Evolutionary conservation across 2,113 vertebrate genomes (phyloP), one percentile per base, ranked within the genome.

Genomic region (Gorsachius goisagi): DNA sequence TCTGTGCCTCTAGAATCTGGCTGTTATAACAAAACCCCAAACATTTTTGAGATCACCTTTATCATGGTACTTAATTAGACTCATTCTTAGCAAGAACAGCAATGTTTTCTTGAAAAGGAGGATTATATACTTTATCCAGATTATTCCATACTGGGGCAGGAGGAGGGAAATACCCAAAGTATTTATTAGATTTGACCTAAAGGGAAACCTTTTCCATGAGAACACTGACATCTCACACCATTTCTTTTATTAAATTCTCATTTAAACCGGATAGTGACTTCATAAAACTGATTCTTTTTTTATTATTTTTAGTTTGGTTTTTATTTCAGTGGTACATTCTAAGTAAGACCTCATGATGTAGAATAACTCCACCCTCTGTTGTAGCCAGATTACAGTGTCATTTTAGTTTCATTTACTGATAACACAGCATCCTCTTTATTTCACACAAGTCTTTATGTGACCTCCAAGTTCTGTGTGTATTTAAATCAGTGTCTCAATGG

Each of bases 11-110:
- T 4, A 88, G 17, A 66, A 69, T 6, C 3, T 74, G 5, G 4
- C 24, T 79, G 22, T 56, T 69, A 17, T 26, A n/a, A 60, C 9
- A 69, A 79, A 85, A 14, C 4, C 3, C 9, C 33, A 68, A 73
- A 59, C 39, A 53, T 1, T 0, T n/a, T 73, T 1, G 1, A 44
- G 20, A 19, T 32, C 35, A 58, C 9, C 9, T 10, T 2, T n/a
- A 44, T 17, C 5, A 26, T 15, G 2, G 14, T 62, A 30, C 3
- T 49, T 58, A 44, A n/a, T 41, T 39, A 78, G 27, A 30, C 2
- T 20, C 0, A 30, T n/a, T 88, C 5, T 50, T 56, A 26, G 7
- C 8, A 77, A 41, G 1, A 73, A 3, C 21, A 84, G 45, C 1
- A 26, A 9, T 20, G 0, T 33, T 83, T 39, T 35, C 26, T 45